Percentiles rank a stretch among this genome's conserved stretches.
Conservation (phyloP, 1,140 invertebrate genomes). For the Drosophila lacertosa region DNA sequence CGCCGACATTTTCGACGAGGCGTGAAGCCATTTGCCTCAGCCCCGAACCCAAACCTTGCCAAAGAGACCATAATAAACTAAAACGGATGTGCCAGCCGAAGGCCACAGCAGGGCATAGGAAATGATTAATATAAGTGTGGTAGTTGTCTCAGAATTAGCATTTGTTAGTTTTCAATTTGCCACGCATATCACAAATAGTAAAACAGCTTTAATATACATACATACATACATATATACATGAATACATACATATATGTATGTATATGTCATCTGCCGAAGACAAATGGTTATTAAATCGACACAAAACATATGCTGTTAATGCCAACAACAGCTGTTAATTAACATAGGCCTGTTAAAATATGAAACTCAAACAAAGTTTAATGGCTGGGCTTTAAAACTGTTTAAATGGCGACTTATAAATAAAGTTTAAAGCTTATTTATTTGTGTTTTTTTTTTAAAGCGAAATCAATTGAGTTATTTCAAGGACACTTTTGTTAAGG, state of each 20-base stretch:
- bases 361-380: conserved; percentile 3
- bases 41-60: too few species aligned
- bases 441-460: background rate
- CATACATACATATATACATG: too few species aligned
- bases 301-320: background rate
- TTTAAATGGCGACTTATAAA: conserved; percentile 14
- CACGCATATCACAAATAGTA: too few species aligned
- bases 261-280: background rate
- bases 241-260: too few species aligned
- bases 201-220: background rate
- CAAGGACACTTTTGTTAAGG: background rate
- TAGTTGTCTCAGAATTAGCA: background rate
- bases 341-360: background rate
- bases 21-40: conserved; percentile 47
- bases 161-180: background rate
- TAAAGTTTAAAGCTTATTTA: conserved; percentile 2
- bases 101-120: background rate
- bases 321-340: conserved; percentile 1
- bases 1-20: conserved; percentile 42
- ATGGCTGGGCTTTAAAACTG: background rate
- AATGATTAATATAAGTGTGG: conserved; percentile 5
- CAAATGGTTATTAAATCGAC: background rate
- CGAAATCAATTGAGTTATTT: conserved; percentile 17
- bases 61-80: background rate
- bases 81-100: conserved; percentile 5